Base-by-base conservation (phyloP, 2,113 vertebrate species). In the Zosterops pallidus region DNA sequence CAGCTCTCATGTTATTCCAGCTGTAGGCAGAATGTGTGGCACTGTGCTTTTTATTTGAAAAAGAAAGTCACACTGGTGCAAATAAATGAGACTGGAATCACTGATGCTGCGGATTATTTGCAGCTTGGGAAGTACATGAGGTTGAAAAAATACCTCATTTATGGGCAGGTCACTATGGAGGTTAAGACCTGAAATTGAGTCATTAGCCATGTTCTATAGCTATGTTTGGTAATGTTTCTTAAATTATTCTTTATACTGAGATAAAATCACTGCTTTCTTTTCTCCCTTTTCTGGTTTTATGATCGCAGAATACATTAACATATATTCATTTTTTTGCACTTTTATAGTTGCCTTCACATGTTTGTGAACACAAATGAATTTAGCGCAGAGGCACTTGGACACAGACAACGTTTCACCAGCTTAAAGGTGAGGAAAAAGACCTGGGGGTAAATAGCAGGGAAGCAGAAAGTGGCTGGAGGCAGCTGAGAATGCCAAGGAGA, bases 1-100 rank as follows among this genome's bases (percentile, higher is more conserved):
- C 59, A 74, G 63, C 71, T 77, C 59, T 68, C 24, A 11, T 63
- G 91, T 93, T 95, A 59, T 94, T 97, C 91, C 94, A 94, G 92
- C 90, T 95, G 93, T 68, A 86, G 79, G 83, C 77, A 90, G 83
- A 90, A 86, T 42, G 28, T 89, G 69, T 92, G 84, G 86, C 86
- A 90, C 31, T 41, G 33, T 49, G 78, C 53, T 89, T 82, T 78
- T 71, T 71, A 82, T 90, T 75, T 64, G 74, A 91, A 94, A 94
- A 87, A 89, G 76, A 71, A 87, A 83, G 70, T 78, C 88, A 75
- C 46, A 52, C 9, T 78, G 33, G 41, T 80, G 56, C 72, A 90
- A 95, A 83, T 81, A 83, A 89, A 93, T 78, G 95, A 92, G 72
- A 26, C 76, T 68, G 64, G 37, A 88, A 52, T 89, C 69, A 95